Evolutionary conservation across 2,888 invertebrate genomes (phyloP).

Genomic region (Drosophila anceps): DNA sequence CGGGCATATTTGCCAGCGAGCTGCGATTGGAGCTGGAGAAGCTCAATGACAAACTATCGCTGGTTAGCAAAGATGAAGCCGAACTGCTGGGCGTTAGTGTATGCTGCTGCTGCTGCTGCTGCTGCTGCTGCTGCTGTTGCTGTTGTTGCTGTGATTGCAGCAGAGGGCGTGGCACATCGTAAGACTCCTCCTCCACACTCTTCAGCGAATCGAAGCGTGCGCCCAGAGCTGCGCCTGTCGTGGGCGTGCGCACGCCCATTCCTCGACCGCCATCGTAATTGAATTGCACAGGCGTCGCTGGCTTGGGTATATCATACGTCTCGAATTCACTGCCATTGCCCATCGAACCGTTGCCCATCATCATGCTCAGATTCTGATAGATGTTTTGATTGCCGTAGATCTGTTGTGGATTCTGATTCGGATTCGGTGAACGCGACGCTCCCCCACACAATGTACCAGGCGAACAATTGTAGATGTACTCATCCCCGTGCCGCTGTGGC

Average conservation of each 20-base stretch:
- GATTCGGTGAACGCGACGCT: constrained; percentile 33
- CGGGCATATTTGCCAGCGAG: constrained; percentile 87
- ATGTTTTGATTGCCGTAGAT: constrained; percentile 79
- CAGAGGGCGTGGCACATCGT: constrained; percentile 89
- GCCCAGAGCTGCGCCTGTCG: constrained; percentile 58
- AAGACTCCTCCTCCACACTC: constrained; percentile 86
- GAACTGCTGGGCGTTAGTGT: constrained; percentile 89
- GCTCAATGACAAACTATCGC: constrained; percentile 87
- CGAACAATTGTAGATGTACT: constrained; percentile 90
- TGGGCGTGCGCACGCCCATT: constrained; percentile 85
- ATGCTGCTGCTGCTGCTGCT: constrained; percentile 86
- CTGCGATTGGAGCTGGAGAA: constrained; percentile 87
- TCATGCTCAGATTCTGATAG: constrained; percentile 83
- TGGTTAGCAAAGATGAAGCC: constrained; percentile 88
- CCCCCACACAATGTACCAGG: constrained; percentile 50
- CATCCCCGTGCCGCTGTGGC: constrained; percentile 90
- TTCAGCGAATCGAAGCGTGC: constrained; percentile 80
- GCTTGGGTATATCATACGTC: constrained; percentile 88
- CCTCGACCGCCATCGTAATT: constrained; percentile 86
- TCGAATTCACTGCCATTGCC: constrained; percentile 76
- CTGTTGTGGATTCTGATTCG: constrained; percentile 57
- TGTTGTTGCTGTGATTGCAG: constrained; percentile 59
- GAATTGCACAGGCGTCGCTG: constrained; percentile 87
- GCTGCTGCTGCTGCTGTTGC: constrained; percentile 81
- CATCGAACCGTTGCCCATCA: constrained; percentile 58